phyloP scores from a whole-genome alignment of 2,113 vertebrate species.

The Onychostruthus taczanowskii region DNA sequence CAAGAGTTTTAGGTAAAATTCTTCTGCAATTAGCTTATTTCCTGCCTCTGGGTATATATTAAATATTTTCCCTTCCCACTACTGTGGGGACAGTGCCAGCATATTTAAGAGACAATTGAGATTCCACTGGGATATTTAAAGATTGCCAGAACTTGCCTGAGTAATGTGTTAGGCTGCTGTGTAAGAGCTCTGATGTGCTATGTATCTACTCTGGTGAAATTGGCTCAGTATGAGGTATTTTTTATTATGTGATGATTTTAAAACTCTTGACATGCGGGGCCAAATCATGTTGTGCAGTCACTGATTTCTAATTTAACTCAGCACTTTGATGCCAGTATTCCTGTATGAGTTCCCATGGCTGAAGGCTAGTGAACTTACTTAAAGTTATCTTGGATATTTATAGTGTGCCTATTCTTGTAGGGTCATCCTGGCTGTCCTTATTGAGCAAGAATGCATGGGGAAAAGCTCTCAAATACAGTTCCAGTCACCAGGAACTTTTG shows the following conservation, averaged over 20 bases:
- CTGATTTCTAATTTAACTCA: slow-evolving; percentile 30
- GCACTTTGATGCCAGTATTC: not conserved
- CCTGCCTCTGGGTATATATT: slow-evolving; percentile 10
- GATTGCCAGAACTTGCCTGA: slow-evolving; percentile 18
- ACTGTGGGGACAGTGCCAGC: not conserved
- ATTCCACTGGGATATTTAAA: slow-evolving; percentile 10
- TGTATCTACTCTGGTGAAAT: not conserved
- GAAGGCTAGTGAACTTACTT: not conserved
- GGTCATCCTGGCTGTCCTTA: not conserved
- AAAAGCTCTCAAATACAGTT: not conserved
- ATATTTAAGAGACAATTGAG: slow-evolving; percentile 11
- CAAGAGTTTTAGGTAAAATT: slow-evolving; percentile 35
- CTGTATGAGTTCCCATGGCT: not conserved
- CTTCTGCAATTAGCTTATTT: slow-evolving; percentile 45
- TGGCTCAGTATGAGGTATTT: not conserved
- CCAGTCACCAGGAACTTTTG: not conserved
- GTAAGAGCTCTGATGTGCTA: not conserved
- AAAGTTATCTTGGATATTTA: slow-evolving; percentile 42
- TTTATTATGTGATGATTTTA: slow-evolving; percentile 36
- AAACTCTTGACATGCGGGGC: not conserved
- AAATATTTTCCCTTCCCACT: slow-evolving; percentile 28
- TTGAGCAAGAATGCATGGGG: not conserved
- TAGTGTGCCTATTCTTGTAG: slow-evolving; percentile 24
- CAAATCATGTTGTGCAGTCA: not conserved
- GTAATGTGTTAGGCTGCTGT: not conserved